These are phyloP conservation scores for Himantopus leucocephalus DNA, from an alignment of 2,113 vertebrate species.

Conservation along the genomic window DNA sequence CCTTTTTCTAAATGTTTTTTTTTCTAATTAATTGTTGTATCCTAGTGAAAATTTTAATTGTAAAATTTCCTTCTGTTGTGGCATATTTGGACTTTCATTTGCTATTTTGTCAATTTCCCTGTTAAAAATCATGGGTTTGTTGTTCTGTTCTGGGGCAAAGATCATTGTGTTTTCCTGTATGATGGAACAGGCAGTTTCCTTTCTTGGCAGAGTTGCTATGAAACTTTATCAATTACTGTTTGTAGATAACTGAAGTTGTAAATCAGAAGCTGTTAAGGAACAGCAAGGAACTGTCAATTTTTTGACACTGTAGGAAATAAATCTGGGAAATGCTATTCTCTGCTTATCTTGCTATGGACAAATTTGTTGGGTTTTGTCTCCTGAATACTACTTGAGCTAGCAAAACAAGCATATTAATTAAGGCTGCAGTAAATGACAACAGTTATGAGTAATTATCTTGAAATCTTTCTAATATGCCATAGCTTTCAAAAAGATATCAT, in stretches of 20 bases:
- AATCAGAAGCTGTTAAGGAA: not conserved
- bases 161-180: not conserved
- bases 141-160: not conserved
- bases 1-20: not conserved
- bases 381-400: not conserved
- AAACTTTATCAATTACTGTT: not conserved
- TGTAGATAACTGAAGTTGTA: not conserved
- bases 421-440: not conserved
- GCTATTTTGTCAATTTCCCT: not conserved
- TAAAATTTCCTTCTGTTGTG: not conserved
- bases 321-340: not conserved
- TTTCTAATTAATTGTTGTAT: not conserved
- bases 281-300: not conserved
- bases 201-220: not conserved
- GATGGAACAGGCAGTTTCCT: not conserved
- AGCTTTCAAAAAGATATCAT: not conserved
- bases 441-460: not conserved
- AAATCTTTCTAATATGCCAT: not conserved
- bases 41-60: not conserved
- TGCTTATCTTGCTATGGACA: not conserved
- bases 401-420: not conserved
- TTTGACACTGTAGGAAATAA: not conserved
- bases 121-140: not conserved
- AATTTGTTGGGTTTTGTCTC: not conserved
- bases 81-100: not conserved